Percentiles rank a stretch among this genome's conserved stretches.
Evolutionary conservation across 2,797 vertebrate species (phyloP).

Genomic region (Triplophysa yarkandensis): DNA sequence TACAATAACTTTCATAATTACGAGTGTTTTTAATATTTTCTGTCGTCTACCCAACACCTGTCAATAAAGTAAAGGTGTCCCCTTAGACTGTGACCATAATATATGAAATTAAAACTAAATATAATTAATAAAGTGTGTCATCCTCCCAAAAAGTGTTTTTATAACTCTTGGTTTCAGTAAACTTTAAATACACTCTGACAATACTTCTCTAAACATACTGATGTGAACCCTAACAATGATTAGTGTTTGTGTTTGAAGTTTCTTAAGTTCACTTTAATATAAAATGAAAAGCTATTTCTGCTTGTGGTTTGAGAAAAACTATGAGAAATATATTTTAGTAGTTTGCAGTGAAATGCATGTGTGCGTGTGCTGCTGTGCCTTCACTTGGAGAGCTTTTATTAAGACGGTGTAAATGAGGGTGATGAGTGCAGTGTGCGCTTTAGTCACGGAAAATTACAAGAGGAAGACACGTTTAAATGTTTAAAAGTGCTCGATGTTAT

Average conservation of each 20-base stretch:
- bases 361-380: not conserved
- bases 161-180: too few species aligned
- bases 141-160: too few species aligned
- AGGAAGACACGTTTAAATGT: not conserved
- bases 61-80: not conserved
- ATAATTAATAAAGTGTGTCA: not conserved
- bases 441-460: constrained; percentile 7
- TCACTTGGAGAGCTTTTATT: constrained; percentile 13
- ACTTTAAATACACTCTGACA: not conserved
- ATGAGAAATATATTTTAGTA: not conserved
- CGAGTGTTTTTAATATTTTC: not conserved
- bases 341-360: not conserved
- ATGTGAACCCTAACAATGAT: not conserved
- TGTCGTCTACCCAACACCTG: not conserved
- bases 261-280: not conserved
- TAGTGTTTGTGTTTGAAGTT: not conserved
- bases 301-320: not conserved
- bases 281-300: not conserved
- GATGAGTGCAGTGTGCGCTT: not conserved
- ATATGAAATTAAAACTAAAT: not conserved
- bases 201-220: not conserved
- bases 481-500: not conserved
- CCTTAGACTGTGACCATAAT: not conserved
- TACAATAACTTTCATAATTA: not conserved
- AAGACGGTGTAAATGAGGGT: constrained; percentile 16